These are phyloP conservation scores for Lophura nycthemera DNA, from an alignment of 2,113 vertebrate genomes.

Conservation along the genomic window DNA sequence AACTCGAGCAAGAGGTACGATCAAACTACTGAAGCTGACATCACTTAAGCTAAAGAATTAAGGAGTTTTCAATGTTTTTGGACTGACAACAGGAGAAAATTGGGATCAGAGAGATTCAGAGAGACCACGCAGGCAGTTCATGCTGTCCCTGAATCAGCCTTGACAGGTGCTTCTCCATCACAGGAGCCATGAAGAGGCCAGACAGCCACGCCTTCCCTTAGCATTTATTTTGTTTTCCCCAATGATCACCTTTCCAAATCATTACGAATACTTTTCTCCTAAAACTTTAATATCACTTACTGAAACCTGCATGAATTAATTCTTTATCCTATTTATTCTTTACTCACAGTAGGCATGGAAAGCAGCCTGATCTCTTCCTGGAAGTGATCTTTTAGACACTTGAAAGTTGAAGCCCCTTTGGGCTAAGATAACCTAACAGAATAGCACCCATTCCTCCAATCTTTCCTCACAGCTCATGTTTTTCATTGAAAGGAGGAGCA, in stretches of 20 bases:
- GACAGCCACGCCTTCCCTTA: not conserved
- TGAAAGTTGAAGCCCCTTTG: not conserved
- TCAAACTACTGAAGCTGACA: constrained; percentile 20
- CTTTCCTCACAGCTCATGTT: not conserved
- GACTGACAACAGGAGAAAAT: not conserved
- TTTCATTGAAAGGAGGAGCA: not conserved
- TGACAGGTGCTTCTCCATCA: not conserved
- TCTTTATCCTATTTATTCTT: too few species aligned
- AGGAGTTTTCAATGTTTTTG: not conserved
- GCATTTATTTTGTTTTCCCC: fast-evolving
- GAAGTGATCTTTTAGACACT: not conserved
- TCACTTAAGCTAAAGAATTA: not conserved
- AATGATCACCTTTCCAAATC: not conserved
- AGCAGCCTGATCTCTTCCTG: not conserved
- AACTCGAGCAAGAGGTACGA: not conserved
- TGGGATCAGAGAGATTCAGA: not conserved
- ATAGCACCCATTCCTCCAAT: not conserved
- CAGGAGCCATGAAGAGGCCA: too few species aligned
- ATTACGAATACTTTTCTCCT: not conserved
- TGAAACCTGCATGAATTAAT: not conserved
- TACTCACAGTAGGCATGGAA: not conserved
- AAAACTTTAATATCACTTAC: not conserved
- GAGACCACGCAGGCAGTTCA: not conserved
- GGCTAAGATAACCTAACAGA: not conserved
- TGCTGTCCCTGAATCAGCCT: not conserved